Base-by-base conservation (phyloP, 2,888 invertebrate species). In the Apotomis turbidana region DNA sequence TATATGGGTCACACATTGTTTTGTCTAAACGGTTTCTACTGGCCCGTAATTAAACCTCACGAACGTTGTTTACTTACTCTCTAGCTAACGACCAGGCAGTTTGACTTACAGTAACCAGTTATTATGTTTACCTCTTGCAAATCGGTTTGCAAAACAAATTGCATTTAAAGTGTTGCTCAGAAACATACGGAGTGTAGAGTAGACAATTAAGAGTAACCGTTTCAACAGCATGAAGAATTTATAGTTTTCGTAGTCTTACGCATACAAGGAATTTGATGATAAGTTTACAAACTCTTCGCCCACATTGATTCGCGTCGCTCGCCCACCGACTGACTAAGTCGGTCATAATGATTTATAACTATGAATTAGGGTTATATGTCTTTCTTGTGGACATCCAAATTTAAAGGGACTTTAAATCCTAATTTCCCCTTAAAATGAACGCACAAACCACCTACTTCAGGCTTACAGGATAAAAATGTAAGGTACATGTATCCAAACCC, bases 1-100 rank as follows among this genome's bases (percentile, higher is more conserved):
- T 55, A 71, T 57, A 71, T 71, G 71, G 71, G 71, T 68, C 71
- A 68, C 41, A 71, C 71, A 71, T 71, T 71, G 71, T 71, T 71
- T 61, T 61, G 27, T 57, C 61, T 62, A 68, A 71, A 71, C 67
- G 52, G 49, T 67, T 70, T 71, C 71, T 71, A 62, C 55, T 58
- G 59, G 60, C 27, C 15, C 49, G 68, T 44, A 71, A 71, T 71
- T 71, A 71, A 71, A 71, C 67, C 27, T 27, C 71, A 67, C 71
- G 67, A 57, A 67, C 51, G 55, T 44, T 58, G 58, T 70, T 57
- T 58, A 67, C 67, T 38, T 67, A 62, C 68, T 71, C 71, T 59
- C 10, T 27, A 13, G 27, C 55, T 71, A 62, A 68, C 71, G 55
- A 67, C 71, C 44, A n/a, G 44, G 51, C 52, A 36, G 51, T n/a